A percentile compares a stretch with the other conserved stretches of the same genome.
Conservation (phyloP, 2,888 invertebrate species). For the Leucozona laternaria region DNA sequence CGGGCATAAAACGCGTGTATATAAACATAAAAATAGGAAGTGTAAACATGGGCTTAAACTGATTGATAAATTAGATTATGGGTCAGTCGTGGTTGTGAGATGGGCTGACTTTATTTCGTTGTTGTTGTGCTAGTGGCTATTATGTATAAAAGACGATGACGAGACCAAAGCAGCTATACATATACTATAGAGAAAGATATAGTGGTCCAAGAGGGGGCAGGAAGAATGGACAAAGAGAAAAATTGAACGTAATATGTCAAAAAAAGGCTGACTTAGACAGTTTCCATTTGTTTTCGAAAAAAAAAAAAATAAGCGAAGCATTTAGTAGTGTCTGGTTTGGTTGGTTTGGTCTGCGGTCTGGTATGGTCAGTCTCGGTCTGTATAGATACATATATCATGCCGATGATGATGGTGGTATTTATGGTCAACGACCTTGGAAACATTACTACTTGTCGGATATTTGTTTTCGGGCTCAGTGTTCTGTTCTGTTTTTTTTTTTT, state of each 20-base stretch:
- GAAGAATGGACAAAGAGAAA: conserved; percentile 67
- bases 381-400: conserved; percentile 41
- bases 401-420: conserved; percentile 52
- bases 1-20: conserved; percentile 36
- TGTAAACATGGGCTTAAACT: conserved; percentile 76
- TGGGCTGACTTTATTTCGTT: conserved; percentile 40
- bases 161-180: conserved; percentile 1
- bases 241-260: conserved; percentile 74
- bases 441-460: conserved; percentile 61
- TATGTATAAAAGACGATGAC: conserved; percentile 46
- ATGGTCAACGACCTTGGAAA: conserved; percentile 73
- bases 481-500: neutral
- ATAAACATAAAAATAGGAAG: conserved; percentile 68
- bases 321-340: conserved; percentile 58
- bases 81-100: conserved; percentile 63
- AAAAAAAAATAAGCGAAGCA: conserved; percentile 33
- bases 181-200: neutral
- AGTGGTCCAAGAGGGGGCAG: conserved; percentile 36
- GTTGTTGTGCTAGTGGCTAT: conserved; percentile 59
- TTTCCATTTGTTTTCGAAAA: conserved; percentile 71
- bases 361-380: conserved; percentile 63
- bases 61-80: conserved; percentile 76
- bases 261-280: conserved; percentile 75
- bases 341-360: conserved; percentile 42
- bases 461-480: conserved; percentile 20